Evolutionary conservation across 1,140 invertebrate genomes (phyloP).

Genomic region (Drosophila lini): DNA sequence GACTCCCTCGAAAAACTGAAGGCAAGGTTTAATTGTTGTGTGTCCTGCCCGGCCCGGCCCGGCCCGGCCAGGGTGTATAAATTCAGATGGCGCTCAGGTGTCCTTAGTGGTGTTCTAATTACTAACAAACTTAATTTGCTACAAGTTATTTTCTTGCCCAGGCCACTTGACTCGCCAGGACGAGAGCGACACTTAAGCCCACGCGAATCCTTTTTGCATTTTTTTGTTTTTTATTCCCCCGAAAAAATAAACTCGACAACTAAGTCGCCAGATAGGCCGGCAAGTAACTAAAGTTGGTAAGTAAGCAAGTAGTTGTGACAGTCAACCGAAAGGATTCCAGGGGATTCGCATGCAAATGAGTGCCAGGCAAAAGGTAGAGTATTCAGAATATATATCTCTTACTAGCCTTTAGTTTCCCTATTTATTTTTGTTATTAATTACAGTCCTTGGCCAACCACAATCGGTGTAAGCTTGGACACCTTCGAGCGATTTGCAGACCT

Average conservation of each 20-base stretch:
- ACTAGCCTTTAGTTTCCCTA: neutral
- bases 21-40: slow-evolving; percentile 74
- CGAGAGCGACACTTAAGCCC: slow-evolving; percentile 49
- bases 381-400: neutral
- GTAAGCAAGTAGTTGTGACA: slow-evolving; percentile 4
- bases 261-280: slow-evolving; percentile 22
- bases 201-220: slow-evolving; percentile 27
- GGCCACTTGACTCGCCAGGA: slow-evolving; percentile 27
- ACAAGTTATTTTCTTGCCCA: slow-evolving; percentile 72
- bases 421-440: slow-evolving; percentile 12
- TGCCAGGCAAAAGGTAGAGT: neutral
- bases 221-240: neutral
- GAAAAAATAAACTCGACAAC: slow-evolving; percentile 29
- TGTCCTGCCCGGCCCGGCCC: slow-evolving; percentile 25
- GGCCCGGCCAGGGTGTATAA: slow-evolving; percentile 8
- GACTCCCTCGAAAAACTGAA: slow-evolving; percentile 30
- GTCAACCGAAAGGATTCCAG: neutral
- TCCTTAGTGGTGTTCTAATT: slow-evolving; percentile 83
- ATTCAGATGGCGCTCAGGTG: slow-evolving; percentile 69
- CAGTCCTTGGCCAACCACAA: slow-evolving; percentile 12
- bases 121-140: slow-evolving; percentile 83
- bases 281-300: neutral
- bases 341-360: slow-evolving; percentile 30
- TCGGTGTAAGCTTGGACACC: slow-evolving; percentile 22
- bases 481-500: neutral